Conservation (phyloP, 2,113 vertebrate genomes). For the Tragelaphus buxtoni region DNA sequence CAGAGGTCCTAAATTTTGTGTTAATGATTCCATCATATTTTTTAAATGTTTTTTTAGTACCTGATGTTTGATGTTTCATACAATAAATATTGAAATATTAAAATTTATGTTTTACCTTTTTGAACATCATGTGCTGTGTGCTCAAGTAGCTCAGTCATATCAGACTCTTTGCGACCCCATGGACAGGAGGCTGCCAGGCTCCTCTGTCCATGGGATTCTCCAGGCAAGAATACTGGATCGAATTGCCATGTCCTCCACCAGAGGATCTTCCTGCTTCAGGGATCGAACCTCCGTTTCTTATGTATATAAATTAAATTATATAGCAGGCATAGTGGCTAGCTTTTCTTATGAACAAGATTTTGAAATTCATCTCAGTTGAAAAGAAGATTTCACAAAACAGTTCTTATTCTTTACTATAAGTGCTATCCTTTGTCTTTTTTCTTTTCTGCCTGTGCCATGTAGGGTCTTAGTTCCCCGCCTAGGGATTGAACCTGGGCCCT, state of each 20-base stretch:
- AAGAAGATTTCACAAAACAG: not conserved
- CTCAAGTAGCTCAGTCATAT: not conserved
- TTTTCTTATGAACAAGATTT: not conserved
- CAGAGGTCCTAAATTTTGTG: not conserved
- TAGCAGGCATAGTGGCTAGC: not conserved
- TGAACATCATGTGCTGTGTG: not conserved
- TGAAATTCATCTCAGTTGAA: not conserved
- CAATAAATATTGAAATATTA: not conserved
- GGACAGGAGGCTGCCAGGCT: not conserved
- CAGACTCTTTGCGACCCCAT: not conserved
- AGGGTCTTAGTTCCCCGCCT: not conserved
- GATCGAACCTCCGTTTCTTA: rapidly evolving
- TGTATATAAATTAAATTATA: not conserved
- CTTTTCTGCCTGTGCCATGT: not conserved
- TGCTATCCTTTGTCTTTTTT: not conserved
- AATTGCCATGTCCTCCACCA: not conserved
- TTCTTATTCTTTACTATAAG: not conserved
- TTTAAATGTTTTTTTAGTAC: not conserved
- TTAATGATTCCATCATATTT: not conserved
- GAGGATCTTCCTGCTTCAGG: not conserved
- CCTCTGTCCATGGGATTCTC: not conserved
- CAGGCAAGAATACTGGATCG: not conserved
- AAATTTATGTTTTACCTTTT: not conserved
- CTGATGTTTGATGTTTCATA: not conserved
- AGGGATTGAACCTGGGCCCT: not conserved